Base-by-base conservation (phyloP, 2,888 invertebrate genomes). In the Hipparchia sbordonii region DNA sequence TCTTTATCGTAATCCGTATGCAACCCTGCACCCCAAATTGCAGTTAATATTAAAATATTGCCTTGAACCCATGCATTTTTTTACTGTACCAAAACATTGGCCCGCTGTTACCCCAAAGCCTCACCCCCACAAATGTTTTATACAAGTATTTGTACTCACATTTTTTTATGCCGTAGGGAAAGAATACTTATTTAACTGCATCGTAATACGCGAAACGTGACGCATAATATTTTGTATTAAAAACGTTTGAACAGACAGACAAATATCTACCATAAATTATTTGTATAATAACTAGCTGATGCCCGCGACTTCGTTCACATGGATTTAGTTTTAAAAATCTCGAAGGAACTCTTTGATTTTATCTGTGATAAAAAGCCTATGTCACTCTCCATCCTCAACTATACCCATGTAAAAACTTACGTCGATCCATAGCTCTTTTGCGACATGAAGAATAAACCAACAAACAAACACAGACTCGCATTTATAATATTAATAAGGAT, bases 21-120 rank as follows among this genome's bases (percentile, higher is more conserved):
- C 91, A 90, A 81, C 84, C 75, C 80, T 86, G 86, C 87, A 87
- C 89, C 90, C 92, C 84, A 89, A 87, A 89, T 90, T 85, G 89
- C 87, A 87, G 91, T 91, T 92, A 92, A 93, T 93, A 93, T 92
- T 92, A 93, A 93, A 92, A 93, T 93, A 93, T 93, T 92, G 92
- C 90, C 87, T 85, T 79, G 85, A 82, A 82, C 90, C 89, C 89
- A 88, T 89, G 89, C 90, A 91, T 89, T 93, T 93, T 90, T 93
- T 93, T 89, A 85, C 83, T 80, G 84, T 85, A 85, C 84, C 90
- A 92, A 90, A 93, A 93, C 93, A 93, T 92, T 91, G 90, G 87
- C 88, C 87, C 89, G 86, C 82, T 81, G 84, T 82, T 76, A 79
- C 80, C 81, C 89, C 80, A 82, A 80, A 86, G 77, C 77, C 82